Percentiles rank a stretch among this genome's conserved stretches.
Evolutionary conservation across 2,113 vertebrate genomes (phyloP).

Genomic region (Litocranius walleri): DNA sequence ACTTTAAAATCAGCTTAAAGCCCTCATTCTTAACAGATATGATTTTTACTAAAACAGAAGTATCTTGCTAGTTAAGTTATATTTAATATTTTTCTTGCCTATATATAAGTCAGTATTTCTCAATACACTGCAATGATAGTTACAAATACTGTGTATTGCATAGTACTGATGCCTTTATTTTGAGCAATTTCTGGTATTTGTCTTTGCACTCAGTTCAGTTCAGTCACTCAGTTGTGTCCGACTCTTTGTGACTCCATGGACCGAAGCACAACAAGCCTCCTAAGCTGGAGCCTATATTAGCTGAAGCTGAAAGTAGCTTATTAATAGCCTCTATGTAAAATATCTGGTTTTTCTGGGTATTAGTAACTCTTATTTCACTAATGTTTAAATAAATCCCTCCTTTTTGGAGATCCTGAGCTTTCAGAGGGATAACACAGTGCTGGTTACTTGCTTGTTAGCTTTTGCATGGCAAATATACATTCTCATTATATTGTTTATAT

Average conservation of each 20-base stretch:
- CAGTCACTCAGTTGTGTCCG: accelerated
- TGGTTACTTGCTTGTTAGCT: not conserved
- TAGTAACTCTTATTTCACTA: not conserved
- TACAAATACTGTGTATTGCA: not conserved
- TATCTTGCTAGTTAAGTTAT: not conserved
- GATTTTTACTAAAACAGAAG: not conserved
- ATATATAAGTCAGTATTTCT: not conserved
- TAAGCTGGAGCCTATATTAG: not conserved
- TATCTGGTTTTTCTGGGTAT: not conserved
- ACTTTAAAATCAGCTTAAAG: not conserved
- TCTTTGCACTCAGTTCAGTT: not conserved
- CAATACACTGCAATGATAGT: not conserved
- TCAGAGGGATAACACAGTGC: not conserved
- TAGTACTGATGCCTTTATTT: not conserved
- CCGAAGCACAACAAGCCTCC: not conserved
- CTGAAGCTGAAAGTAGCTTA: not conserved
- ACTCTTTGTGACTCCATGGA: not conserved
- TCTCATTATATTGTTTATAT: not conserved
- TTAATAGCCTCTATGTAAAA: not conserved
- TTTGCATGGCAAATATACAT: not conserved
- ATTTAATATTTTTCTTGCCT: not conserved
- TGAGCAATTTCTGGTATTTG: not conserved
- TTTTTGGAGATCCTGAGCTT: not conserved
- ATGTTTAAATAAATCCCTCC: not conserved
- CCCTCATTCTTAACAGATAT: not conserved